Evolutionary conservation across 2,113 vertebrate genomes (phyloP).

Genomic region (Hucho hucho): DNA sequence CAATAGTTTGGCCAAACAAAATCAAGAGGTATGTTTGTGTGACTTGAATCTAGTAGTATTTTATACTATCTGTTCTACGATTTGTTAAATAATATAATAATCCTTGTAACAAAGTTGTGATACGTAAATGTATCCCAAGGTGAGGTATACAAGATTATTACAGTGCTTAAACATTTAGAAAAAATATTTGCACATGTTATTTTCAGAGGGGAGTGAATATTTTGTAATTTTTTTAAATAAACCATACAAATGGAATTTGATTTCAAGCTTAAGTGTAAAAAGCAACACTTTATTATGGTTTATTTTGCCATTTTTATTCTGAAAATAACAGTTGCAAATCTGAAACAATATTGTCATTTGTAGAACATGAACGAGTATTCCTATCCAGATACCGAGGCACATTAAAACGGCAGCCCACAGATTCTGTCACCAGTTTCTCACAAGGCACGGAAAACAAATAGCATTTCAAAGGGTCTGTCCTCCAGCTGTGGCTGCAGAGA

Average conservation of each 20-base stretch:
- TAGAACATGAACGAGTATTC: not conserved
- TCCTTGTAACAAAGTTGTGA: not conserved
- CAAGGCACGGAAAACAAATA: slow-evolving; percentile 71
- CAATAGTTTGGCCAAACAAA: too few relatives aligned
- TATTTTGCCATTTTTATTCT: slow-evolving; percentile 27
- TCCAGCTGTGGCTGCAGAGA: slow-evolving; percentile 74
- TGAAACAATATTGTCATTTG: slow-evolving; percentile 6
- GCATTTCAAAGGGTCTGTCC: slow-evolving; percentile 67
- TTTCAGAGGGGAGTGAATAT: slow-evolving; percentile 50
- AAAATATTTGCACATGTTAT: slow-evolving; percentile 47
- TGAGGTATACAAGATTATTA: slow-evolving; percentile 17
- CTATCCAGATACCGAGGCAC: slow-evolving; percentile 62
- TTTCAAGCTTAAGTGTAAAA: not conserved
- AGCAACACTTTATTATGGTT: slow-evolving; percentile 5
- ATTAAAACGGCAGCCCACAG: slow-evolving; percentile 60
- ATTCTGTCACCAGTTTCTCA: slow-evolving; percentile 65
- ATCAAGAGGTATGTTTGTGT: not conserved
- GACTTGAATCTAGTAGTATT: slow-evolving; percentile 19
- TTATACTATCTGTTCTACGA: not conserved
- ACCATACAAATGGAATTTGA: not conserved
- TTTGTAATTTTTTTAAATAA: too few relatives aligned
- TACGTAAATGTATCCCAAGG: slow-evolving; percentile 8
- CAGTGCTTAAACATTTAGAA: slow-evolving; percentile 12
- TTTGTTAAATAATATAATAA: not conserved
- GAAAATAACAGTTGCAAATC: slow-evolving; percentile 62